phyloP scores from a whole-genome alignment of 35 echinoderm and acorn worm species.

The Amphiura filiformis region DNA sequence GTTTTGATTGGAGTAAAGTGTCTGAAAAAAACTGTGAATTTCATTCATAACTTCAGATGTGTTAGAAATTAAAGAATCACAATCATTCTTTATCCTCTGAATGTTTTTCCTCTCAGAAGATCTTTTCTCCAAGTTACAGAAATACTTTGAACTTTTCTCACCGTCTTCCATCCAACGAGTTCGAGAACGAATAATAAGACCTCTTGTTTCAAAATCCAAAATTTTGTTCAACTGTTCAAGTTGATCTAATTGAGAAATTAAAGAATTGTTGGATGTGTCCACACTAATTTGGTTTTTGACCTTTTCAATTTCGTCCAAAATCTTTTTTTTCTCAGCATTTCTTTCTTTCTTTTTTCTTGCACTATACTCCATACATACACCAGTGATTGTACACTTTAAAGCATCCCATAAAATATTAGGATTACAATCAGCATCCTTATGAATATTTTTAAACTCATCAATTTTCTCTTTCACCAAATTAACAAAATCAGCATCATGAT shows the following conservation, averaged over 20 bases:
- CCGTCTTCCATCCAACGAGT: not conserved
- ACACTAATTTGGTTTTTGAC: not conserved
- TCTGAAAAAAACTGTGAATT: not conserved
- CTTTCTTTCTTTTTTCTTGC: not conserved
- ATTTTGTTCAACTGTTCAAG: not conserved
- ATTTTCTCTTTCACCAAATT: not conserved
- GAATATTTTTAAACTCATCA: not conserved
- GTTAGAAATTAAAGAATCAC: not conserved
- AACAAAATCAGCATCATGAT: not conserved
- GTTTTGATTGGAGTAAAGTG: not conserved
- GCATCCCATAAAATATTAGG: not conserved
- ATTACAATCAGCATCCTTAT: not conserved
- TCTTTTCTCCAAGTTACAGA: not conserved
- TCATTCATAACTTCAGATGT: no score
- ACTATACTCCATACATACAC: not conserved
- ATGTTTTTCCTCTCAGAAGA: constrained; percentile 2
- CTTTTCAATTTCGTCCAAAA: not conserved
- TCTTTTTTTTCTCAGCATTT: not conserved
- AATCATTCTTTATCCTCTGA: not conserved
- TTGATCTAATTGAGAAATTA: not conserved
- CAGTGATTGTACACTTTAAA: not conserved
- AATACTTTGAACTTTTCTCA: not conserved
- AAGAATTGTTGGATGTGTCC: not conserved
- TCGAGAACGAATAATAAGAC: not conserved
- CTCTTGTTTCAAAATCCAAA: not conserved